These are phyloP conservation scores for Lerista edwardsae DNA, from an alignment of 2,797 vertebrate genomes.

Conservation along the genomic window DNA sequence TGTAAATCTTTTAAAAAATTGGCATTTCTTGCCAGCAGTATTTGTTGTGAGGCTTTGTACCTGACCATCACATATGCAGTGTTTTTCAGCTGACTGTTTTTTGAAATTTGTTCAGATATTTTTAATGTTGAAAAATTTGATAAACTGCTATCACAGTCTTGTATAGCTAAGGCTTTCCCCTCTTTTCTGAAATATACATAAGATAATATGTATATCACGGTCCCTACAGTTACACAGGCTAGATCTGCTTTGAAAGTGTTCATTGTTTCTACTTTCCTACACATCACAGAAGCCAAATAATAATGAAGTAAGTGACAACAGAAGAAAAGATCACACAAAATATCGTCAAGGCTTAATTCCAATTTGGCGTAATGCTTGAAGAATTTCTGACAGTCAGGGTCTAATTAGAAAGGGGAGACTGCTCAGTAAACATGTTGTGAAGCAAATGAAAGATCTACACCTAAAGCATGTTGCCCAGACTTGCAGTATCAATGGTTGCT, in stretches of 20 bases:
- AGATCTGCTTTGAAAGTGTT: background rate
- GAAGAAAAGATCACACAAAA: background rate
- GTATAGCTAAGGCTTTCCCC: background rate
- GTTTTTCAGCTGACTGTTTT: background rate
- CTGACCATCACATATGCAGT: too few species aligned
- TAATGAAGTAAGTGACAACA: background rate
- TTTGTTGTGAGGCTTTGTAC: too few species aligned
- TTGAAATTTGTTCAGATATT: background rate
- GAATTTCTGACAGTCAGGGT: slow-evolving; percentile 9
- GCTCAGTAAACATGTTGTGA: slow-evolving; percentile 23
- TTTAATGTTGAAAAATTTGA: background rate
- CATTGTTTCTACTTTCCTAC: background rate
- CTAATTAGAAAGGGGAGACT: slow-evolving; percentile 13
- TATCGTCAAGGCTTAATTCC: background rate
- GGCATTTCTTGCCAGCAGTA: too few species aligned
- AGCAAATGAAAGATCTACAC: background rate
- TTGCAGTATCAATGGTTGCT: background rate
- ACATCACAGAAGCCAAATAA: background rate
- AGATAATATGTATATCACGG: background rate
- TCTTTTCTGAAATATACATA: background rate
- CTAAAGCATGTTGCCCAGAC: slow-evolving; percentile 6
- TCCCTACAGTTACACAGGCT: background rate
- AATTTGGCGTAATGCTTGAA: background rate
- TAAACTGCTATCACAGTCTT: background rate
- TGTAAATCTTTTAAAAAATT: too few species aligned